Percentiles rank a stretch among this genome's conserved stretches.
Conservation (phyloP, 2,113 vertebrate species). For the Cygnus buccinator region DNA sequence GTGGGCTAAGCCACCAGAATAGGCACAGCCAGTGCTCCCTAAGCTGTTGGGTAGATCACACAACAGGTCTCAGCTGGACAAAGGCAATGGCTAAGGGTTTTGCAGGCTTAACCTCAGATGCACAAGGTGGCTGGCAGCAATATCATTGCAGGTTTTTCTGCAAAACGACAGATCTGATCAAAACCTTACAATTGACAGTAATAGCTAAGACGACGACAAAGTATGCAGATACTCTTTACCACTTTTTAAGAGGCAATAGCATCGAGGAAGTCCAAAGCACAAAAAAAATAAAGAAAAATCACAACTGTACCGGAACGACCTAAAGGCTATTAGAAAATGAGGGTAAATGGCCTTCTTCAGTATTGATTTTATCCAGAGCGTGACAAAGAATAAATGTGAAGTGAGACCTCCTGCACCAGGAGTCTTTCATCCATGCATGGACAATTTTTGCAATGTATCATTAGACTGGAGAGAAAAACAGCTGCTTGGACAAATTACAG, state of each 20-base stretch:
- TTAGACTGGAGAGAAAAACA: neutral
- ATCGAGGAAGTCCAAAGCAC: neutral
- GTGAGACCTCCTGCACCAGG: neutral
- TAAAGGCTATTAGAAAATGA: neutral
- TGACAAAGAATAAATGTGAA: neutral
- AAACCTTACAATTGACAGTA: neutral
- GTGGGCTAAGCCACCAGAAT: neutral
- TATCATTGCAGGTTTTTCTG: neutral
- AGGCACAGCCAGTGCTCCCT: neutral
- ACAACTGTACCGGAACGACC: neutral
- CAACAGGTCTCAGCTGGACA: neutral
- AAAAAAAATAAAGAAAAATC: neutral
- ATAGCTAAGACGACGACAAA: neutral
- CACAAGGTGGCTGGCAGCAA: neutral
- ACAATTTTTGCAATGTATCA: neutral
- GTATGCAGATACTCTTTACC: fast-evolving
- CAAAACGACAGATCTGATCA: neutral
- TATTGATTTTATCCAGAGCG: neutral
- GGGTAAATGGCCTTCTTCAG: neutral
- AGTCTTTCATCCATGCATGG: neutral
- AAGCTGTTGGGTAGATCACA: neutral
- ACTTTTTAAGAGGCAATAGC: neutral
- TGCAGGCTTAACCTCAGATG: neutral
- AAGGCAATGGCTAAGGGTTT: neutral
- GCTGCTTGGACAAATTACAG: neutral